phyloP scores from a whole-genome alignment of 2,888 invertebrate species.

The Sialis lutaria region DNA sequence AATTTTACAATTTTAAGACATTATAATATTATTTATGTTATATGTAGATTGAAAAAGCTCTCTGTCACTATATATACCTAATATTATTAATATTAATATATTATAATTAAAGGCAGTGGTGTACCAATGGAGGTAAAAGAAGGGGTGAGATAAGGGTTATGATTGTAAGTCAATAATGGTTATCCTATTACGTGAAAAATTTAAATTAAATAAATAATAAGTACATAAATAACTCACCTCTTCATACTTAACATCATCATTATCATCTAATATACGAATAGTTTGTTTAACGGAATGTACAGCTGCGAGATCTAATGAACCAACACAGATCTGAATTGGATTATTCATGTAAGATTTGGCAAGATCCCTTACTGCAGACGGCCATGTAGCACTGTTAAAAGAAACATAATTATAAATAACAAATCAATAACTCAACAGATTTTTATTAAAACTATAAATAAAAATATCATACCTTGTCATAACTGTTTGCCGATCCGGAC shows the following conservation, averaged over 20 bases:
- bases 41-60: too few relatives aligned
- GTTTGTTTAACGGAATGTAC: slow-evolving; percentile 74
- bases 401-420: not conserved
- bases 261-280: slow-evolving; percentile 55
- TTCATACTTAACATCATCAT: slow-evolving; percentile 44
- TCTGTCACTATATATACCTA: too few relatives aligned
- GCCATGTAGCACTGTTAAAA: slow-evolving; percentile 73
- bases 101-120: too few relatives aligned
- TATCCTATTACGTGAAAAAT: too few relatives aligned
- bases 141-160: too few relatives aligned
- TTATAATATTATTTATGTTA: too few relatives aligned
- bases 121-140: too few relatives aligned
- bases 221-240: slow-evolving; percentile 24
- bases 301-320: slow-evolving; percentile 74
- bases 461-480: slow-evolving; percentile 57
- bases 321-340: slow-evolving; percentile 81
- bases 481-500: slow-evolving; percentile 84
- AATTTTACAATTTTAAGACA: too few relatives aligned
- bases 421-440: not conserved
- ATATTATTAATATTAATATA: too few relatives aligned
- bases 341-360: slow-evolving; percentile 77
- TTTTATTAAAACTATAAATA: not conserved
- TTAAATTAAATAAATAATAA: too few relatives aligned
- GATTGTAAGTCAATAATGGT: too few relatives aligned
- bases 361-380: slow-evolving; percentile 65